Conservation (phyloP, 2,113 vertebrate species). For the Panurus biarmicus region DNA sequence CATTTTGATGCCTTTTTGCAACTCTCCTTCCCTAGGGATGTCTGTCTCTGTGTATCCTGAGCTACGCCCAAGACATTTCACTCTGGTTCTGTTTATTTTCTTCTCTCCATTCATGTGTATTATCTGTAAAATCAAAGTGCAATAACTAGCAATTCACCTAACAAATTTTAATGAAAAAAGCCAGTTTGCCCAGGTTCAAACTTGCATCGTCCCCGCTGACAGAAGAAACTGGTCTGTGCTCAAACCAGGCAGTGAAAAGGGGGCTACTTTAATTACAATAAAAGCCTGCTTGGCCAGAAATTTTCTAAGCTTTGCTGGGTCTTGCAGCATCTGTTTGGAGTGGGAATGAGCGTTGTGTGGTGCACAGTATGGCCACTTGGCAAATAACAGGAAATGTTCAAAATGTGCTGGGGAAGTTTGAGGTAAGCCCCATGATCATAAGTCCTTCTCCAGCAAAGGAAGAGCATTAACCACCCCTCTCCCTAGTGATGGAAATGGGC, state of each 20-base stretch:
- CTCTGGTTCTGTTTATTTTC: neutral
- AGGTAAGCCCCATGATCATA: accelerated
- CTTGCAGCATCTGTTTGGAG: neutral
- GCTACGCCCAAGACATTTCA: neutral
- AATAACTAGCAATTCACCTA: neutral
- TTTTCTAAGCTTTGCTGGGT: neutral
- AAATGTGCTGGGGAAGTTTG: neutral
- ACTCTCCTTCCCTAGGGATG: neutral
- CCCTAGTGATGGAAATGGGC: neutral
- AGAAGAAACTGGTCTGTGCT: neutral
- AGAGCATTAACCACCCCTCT: neutral
- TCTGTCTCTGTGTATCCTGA: neutral
- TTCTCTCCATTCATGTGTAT: neutral
- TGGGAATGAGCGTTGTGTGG: neutral
- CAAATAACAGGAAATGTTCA: neutral
- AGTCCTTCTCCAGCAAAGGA: neutral
- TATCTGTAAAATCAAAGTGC: neutral
- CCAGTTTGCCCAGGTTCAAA: neutral
- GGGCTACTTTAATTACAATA: neutral
- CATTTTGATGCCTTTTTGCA: conserved; percentile 33
- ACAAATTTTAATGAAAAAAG: neutral
- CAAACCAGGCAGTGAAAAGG: neutral
- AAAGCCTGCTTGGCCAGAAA: neutral
- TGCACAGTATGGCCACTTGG: neutral
- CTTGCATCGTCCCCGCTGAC: neutral